These are phyloP conservation scores for Mya arenaria DNA, from an alignment of 1,140 invertebrate species.

Conservation along the genomic window DNA sequence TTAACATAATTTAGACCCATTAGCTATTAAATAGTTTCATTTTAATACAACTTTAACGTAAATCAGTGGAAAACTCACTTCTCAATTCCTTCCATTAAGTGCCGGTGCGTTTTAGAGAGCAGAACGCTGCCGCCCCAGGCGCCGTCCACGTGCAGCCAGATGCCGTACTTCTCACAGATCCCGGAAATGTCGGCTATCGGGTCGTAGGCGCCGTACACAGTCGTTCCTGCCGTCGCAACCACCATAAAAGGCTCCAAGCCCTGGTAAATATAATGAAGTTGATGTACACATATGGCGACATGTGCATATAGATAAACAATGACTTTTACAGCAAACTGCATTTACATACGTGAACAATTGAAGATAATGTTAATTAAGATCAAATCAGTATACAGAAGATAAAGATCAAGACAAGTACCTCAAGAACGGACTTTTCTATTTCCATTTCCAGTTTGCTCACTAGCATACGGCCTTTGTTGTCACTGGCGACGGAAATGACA, in stretches of 20 bases:
- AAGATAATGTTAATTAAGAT: neutral
- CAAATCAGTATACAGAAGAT: neutral
- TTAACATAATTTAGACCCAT: no score
- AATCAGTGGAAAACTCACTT: conserved; percentile 84
- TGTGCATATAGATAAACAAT: neutral
- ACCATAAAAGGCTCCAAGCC: conserved; percentile 98
- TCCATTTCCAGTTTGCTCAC: conserved; percentile 92
- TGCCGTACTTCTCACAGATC: conserved; percentile 95
- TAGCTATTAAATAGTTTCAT: no score
- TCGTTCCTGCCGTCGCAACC: conserved; percentile 96
- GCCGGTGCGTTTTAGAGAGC: conserved; percentile 94
- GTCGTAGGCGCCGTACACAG: conserved; percentile 94
- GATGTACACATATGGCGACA: neutral
- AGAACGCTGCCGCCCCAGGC: conserved; percentile 98
- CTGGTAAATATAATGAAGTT: conserved; percentile 85
- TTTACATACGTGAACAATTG: neutral
- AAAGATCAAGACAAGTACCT: conserved; percentile 75
- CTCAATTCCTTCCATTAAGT: conserved; percentile 94
- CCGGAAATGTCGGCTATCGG: conserved; percentile 95
- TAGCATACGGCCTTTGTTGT: conserved; percentile 91
- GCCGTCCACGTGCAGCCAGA: conserved; percentile 99
- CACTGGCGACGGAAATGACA: conserved; percentile 94
- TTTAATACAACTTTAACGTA: neutral
- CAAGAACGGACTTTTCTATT: conserved; percentile 90
- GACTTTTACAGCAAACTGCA: neutral